Evolutionary conservation across 2,797 vertebrate genomes (phyloP).

Genomic region (Pseudochromis fuscus): DNA sequence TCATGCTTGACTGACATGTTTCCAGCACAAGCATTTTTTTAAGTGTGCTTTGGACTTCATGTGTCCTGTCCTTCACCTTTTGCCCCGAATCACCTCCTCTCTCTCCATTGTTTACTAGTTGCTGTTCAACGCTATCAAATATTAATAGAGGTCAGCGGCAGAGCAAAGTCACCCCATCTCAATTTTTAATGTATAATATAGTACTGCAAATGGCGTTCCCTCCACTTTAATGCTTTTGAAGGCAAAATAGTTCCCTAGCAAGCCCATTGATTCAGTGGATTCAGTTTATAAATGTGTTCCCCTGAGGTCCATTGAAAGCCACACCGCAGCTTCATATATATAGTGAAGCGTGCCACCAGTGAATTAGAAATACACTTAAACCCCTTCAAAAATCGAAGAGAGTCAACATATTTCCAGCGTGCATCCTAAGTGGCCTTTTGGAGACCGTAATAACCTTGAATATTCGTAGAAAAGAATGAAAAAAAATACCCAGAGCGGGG

Average conservation of each 20-base stretch:
- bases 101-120: conserved; percentile 77
- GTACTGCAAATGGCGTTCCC: conserved; percentile 71
- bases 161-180: conserved; percentile 76
- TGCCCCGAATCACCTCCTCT: conserved; percentile 46
- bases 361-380: conserved; percentile 77
- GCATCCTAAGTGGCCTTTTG: conserved; percentile 74
- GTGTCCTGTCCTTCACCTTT: conserved; percentile 61
- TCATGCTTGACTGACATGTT: conserved; percentile 7
- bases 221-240: conserved; percentile 66
- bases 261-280: conserved; percentile 55
- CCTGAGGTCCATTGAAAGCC: conserved; percentile 74
- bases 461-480: conserved; percentile 65
- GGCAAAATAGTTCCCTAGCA: conserved; percentile 58
- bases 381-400: conserved; percentile 62
- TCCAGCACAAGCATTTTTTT: conserved; percentile 15
- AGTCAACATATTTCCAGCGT: conserved; percentile 70
- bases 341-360: conserved; percentile 67
- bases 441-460: conserved; percentile 79
- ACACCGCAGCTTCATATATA: conserved; percentile 68
- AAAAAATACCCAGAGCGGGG: neutral
- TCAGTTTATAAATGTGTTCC: conserved; percentile 74
- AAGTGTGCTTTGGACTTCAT: conserved; percentile 29
- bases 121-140: conserved; percentile 72
- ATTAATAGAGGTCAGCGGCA: conserved; percentile 78
- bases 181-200: conserved; percentile 84